Evolutionary conservation across 2,113 vertebrate genomes (phyloP).

Genomic region (Oreocharis arfaki): DNA sequence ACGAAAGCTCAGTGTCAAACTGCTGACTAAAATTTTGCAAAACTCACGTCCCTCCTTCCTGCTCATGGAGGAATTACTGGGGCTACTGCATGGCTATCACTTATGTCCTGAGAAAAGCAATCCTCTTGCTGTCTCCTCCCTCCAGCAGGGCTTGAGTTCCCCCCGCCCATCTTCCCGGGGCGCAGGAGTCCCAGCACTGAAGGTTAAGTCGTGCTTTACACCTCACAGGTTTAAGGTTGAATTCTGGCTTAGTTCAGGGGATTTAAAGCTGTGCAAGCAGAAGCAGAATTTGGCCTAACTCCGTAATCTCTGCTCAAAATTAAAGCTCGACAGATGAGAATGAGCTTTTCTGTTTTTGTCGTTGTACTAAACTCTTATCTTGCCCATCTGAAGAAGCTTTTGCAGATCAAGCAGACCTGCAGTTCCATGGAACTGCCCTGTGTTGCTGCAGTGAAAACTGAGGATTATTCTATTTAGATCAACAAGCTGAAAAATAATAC

Average conservation of each 20-base stretch:
- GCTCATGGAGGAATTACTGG: not conserved
- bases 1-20: not conserved
- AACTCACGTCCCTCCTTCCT: not conserved
- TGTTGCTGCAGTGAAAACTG: not conserved
- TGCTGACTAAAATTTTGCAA: not conserved
- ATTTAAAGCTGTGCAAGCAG: not conserved
- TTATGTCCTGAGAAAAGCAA: not conserved
- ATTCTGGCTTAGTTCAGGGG: not conserved
- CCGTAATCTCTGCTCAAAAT: not conserved
- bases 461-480: not conserved
- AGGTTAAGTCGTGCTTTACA: not conserved
- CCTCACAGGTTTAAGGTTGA: not conserved
- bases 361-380: not conserved
- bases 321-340: not conserved
- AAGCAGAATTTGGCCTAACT: not conserved
- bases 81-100: not conserved
- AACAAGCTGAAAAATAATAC: not conserved
- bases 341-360: not conserved
- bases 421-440: not conserved
- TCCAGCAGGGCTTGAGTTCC: not conserved
- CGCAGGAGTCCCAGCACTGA: too few species aligned
- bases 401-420: not conserved
- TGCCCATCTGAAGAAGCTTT: not conserved
- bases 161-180: not conserved
- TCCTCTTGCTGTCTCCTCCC: not conserved